A percentile compares a stretch with the other conserved stretches of the same genome.
Evolutionary conservation across 2,888 invertebrate species (phyloP).

Genomic region (Smittia sp.): DNA sequence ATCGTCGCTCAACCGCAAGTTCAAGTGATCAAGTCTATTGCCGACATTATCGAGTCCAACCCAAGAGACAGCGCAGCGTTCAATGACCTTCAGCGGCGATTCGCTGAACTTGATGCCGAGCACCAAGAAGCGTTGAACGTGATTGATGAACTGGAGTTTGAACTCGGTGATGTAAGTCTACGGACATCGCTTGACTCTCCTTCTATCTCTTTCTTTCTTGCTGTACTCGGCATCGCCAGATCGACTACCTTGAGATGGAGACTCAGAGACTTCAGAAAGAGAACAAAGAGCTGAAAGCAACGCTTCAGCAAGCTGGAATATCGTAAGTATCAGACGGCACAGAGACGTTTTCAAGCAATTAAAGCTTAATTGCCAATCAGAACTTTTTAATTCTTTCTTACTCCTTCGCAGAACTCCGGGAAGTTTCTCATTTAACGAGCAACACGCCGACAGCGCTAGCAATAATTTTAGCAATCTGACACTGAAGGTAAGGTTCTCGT

Average conservation of each 20-base stretch:
- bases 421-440: background rate
- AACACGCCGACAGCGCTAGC: background rate
- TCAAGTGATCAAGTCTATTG: background rate
- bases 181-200: no score
- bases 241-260: constrained; percentile 34
- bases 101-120: constrained; percentile 10
- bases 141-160: constrained; percentile 39
- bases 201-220: background rate
- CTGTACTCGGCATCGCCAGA: background rate
- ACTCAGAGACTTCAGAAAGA: constrained; percentile 26
- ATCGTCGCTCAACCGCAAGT: constrained; percentile 8
- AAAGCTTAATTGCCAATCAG: background rate
- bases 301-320: background rate
- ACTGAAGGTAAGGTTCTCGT: constrained; percentile 11
- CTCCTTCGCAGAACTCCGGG: background rate
- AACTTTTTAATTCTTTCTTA: background rate
- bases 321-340: background rate
- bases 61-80: constrained; percentile 5
- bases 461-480: background rate
- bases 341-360: background rate
- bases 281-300: background rate
- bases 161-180: constrained; percentile 33
- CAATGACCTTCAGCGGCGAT: constrained; percentile 15
- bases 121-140: constrained; percentile 14
- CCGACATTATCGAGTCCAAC: background rate